These are phyloP conservation scores for Orthosia cruda DNA, from an alignment of 2,888 invertebrate species.

Conservation along the genomic window DNA sequence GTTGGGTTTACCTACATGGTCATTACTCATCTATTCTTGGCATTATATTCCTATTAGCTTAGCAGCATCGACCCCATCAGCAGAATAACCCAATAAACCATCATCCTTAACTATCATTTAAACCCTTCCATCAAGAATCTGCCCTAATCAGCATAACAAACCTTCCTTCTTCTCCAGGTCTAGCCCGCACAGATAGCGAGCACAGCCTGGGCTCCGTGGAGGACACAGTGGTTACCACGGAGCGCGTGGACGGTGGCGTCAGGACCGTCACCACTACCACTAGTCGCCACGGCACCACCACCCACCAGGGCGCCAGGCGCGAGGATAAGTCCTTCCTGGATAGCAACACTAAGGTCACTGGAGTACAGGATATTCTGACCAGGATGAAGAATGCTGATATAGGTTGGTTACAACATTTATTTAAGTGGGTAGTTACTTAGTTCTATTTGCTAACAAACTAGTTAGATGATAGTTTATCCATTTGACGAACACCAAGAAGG, in stretches of 20 bases:
- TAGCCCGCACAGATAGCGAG: conserved; percentile 86
- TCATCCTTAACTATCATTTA: not conserved
- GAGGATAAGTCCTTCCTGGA: conserved; percentile 93
- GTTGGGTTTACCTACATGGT: too few relatives aligned
- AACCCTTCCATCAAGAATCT: not conserved
- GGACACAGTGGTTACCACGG: conserved; percentile 78
- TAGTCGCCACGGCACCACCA: conserved; percentile 66
- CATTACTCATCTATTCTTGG: too few relatives aligned
- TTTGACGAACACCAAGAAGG: not conserved
- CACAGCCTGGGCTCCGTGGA: conserved; percentile 86
- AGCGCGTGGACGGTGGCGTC: conserved; percentile 73
- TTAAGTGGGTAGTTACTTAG: not conserved
- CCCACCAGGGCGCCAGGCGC: conserved; percentile 37
- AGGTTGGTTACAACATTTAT: conserved; percentile 82
- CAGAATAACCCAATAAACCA: not conserved
- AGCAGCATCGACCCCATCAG: not conserved
- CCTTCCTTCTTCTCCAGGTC: conserved; percentile 70
- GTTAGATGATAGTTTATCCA: too few relatives aligned
- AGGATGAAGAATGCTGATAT: conserved; percentile 95
- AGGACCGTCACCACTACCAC: conserved; percentile 77
- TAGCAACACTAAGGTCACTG: conserved; percentile 94
- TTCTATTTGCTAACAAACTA: not conserved
- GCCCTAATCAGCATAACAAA: not conserved
- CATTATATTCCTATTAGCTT: too few relatives aligned
- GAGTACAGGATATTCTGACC: conserved; percentile 94